phyloP scores from a whole-genome alignment of 1,140 invertebrate species.

The Apis dorsata region DNA sequence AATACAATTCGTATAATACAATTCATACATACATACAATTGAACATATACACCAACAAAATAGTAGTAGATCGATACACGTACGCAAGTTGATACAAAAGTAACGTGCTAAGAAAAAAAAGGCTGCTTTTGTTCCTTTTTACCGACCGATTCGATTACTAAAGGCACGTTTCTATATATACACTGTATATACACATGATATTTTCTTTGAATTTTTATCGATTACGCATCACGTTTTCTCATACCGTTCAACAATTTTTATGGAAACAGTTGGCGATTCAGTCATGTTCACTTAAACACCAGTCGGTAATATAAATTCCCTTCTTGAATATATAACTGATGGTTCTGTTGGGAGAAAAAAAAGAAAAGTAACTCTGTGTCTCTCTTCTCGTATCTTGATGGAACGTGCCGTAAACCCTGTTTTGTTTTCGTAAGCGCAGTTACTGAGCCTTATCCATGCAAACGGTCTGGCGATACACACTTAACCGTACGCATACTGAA shows the following conservation, averaged over 20 bases:
- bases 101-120: constrained; percentile 16
- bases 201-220: neutral
- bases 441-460: neutral
- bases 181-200: neutral
- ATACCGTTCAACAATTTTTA: neutral
- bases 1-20: constrained; percentile 9
- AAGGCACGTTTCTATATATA: neutral
- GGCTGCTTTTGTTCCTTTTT: neutral
- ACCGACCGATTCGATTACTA: neutral
- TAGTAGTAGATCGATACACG: constrained; percentile 1
- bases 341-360: neutral
- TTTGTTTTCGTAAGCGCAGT: constrained; percentile 22
- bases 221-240: neutral
- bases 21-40: neutral
- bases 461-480: neutral
- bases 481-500: constrained; percentile 8
- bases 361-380: neutral
- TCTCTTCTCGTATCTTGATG: neutral
- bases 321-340: neutral
- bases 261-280: neutral
- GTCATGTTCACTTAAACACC: neutral
- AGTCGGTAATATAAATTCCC: neutral
- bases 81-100: neutral
- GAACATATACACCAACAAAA: neutral
- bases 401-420: neutral